Percentiles rank a stretch among this genome's conserved stretches.
Evolutionary conservation across 2,888 invertebrate species (phyloP).

Genomic region (Incurvaria masculella): DNA sequence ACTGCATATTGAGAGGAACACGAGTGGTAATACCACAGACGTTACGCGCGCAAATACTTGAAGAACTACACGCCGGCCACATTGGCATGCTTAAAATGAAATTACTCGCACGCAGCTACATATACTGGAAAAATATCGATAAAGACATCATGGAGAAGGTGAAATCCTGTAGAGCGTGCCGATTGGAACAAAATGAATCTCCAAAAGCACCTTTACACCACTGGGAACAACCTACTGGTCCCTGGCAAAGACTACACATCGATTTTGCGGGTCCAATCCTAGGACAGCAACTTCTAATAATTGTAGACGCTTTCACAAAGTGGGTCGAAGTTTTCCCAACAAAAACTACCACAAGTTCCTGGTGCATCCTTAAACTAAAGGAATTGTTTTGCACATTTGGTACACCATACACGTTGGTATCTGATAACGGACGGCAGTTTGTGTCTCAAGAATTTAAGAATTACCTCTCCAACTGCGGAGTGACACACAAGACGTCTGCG

Average conservation of each 20-base stretch:
- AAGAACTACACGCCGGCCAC: slow-evolving; percentile 9
- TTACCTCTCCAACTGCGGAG: too few relatives aligned
- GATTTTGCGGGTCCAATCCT: slow-evolving; percentile 20
- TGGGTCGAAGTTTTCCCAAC: too few relatives aligned
- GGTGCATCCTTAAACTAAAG: too few relatives aligned
- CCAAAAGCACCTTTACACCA: slow-evolving; percentile 8
- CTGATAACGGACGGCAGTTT: too few relatives aligned
- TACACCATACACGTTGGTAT: too few relatives aligned
- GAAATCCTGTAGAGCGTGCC: slow-evolving; percentile 5
- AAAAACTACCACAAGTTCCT: too few relatives aligned
- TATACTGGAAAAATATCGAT: slow-evolving; percentile 13
- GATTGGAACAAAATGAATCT: background rate
- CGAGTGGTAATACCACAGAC: background rate
- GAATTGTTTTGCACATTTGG: too few relatives aligned
- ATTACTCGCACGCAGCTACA: slow-evolving; percentile 8
- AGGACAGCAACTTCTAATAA: too few relatives aligned
- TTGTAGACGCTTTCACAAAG: too few relatives aligned
- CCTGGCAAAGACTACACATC: slow-evolving; percentile 20
- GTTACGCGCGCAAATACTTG: background rate
- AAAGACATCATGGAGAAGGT: slow-evolving; percentile 11
- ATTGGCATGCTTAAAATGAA: slow-evolving; percentile 19
- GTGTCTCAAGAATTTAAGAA: too few relatives aligned
- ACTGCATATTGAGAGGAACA: slow-evolving; percentile 8
- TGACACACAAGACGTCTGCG: too few relatives aligned
- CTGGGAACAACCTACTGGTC: background rate